These are phyloP conservation scores for Bothrops jararaca DNA, from an alignment of 2,113 vertebrate species.

Conservation along the genomic window DNA sequence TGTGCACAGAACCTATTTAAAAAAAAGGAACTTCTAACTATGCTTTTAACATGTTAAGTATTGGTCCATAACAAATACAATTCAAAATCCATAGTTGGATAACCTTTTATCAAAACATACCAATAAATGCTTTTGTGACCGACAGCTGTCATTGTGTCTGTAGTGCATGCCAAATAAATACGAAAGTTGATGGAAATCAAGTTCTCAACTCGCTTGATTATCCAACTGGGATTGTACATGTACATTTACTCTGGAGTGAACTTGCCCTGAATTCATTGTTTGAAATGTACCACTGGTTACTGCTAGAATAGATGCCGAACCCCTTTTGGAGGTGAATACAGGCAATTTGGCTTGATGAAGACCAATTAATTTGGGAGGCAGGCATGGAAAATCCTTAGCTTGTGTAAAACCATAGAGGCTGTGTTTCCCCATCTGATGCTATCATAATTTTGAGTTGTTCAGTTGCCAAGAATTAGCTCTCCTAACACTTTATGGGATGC, in stretches of 20 bases:
- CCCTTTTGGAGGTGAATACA: not conserved
- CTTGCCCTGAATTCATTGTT: not conserved
- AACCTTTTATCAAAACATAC: not conserved
- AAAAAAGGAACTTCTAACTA: not conserved
- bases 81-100: not conserved
- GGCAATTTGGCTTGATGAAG: not conserved
- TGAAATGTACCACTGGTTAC: not conserved
- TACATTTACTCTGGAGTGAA: not conserved
- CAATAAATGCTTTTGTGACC: not conserved
- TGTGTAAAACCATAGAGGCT: not conserved
- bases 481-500: not conserved
- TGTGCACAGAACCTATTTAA: not conserved
- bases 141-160: not conserved
- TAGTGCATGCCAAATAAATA: not conserved
- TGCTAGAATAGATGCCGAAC: not conserved
- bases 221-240: not conserved
- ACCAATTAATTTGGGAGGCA: not conserved
- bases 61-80: not conserved
- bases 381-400: not conserved
- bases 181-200: not conserved
- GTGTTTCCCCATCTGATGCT: constrained; percentile 9
- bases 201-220: not conserved
- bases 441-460: not conserved
- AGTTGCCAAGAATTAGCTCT: not conserved
- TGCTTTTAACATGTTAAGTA: not conserved